Evolutionary conservation across 2,797 vertebrate species (phyloP).

Genomic region (Mastacembelus armatus): DNA sequence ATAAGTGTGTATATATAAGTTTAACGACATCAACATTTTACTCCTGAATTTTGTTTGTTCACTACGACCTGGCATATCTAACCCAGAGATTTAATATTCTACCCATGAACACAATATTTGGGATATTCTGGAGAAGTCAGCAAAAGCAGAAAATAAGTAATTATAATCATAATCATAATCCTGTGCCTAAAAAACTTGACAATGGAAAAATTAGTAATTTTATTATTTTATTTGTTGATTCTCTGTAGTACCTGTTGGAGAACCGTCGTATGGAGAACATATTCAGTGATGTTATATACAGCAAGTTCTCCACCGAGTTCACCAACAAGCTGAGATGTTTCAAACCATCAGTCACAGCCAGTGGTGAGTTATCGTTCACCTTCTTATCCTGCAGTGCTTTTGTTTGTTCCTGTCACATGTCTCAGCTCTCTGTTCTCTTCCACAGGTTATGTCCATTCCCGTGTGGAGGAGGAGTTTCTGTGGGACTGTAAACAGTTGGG

Average conservation of each 20-base stretch:
- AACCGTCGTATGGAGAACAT: constrained; percentile 96
- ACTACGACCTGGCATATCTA: too few relatives aligned
- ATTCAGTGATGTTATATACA: constrained; percentile 93
- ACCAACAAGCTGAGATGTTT: constrained; percentile 90
- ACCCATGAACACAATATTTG: too few relatives aligned
- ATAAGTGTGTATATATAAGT: too few relatives aligned
- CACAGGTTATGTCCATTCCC: constrained; percentile 92
- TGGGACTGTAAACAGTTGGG: constrained; percentile 99
- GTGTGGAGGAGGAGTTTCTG: constrained; percentile 95
- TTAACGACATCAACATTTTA: too few relatives aligned
- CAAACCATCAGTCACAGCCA: constrained; percentile 88
- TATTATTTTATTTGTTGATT: background rate
- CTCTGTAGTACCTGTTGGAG: constrained; percentile 90
- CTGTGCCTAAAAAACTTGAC: too few relatives aligned
- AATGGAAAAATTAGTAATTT: too few relatives aligned
- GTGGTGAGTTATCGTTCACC: constrained; percentile 81
- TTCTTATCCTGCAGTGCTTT: background rate
- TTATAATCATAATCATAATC: too few relatives aligned
- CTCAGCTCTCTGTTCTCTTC: background rate
- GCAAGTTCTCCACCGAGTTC: constrained; percentile 89
- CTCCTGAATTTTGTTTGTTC: too few relatives aligned
- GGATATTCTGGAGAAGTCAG: too few relatives aligned
- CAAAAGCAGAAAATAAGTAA: too few relatives aligned
- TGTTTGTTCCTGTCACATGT: too few relatives aligned
- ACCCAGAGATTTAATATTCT: too few relatives aligned